Conservation (phyloP, 2,113 vertebrate species). For the Upupa epops region DNA sequence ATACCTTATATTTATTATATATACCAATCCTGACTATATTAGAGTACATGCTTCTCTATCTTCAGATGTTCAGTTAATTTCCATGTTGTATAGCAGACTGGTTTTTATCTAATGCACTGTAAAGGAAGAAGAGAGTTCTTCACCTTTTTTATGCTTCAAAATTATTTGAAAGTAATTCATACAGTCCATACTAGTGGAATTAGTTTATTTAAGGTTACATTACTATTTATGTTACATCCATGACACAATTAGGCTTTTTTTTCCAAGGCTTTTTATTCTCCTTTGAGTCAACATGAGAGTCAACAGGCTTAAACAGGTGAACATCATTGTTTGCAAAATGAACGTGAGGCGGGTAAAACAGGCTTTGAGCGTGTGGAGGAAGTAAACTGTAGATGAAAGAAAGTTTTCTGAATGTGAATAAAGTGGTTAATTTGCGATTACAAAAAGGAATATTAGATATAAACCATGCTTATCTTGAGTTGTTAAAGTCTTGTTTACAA, state of each 20-base stretch:
- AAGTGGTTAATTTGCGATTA: neutral
- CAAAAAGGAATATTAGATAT: neutral
- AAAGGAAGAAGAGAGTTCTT: neutral
- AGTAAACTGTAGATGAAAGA: neutral
- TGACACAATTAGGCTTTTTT: neutral
- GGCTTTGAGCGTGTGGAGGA: neutral
- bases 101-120: neutral
- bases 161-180: neutral
- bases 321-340: neutral
- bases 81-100: neutral
- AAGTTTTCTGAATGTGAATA: neutral
- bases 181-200: neutral
- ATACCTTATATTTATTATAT: neutral
- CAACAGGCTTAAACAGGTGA: neutral
- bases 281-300: neutral
- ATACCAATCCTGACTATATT: neutral
- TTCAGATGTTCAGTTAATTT: neutral
- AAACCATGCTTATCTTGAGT: neutral
- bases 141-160: neutral
- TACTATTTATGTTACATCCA: neutral
- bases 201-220: neutral
- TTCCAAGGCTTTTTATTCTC: neutral
- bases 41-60: neutral
- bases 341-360: neutral
- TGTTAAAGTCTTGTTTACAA: neutral